These are phyloP conservation scores for Lagodon rhomboides DNA, from an alignment of 2,797 vertebrate species.

Conservation along the genomic window DNA sequence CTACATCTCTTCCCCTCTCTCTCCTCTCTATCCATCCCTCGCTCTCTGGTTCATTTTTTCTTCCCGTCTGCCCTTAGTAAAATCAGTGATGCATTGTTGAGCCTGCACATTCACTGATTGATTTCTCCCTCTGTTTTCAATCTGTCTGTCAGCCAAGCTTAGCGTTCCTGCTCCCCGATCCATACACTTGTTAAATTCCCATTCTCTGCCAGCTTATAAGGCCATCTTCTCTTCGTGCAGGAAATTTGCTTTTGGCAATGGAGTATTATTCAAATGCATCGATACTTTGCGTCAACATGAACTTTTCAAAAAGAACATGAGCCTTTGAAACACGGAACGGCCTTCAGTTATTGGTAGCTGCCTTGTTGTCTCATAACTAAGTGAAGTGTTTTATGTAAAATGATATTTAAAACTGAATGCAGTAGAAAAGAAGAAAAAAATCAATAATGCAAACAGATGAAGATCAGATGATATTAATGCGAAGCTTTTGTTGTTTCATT, in stretches of 20 bases:
- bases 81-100: constrained; percentile 77
- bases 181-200: constrained; percentile 68
- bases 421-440: background rate
- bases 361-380: constrained; percentile 1
- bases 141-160: constrained; percentile 75
- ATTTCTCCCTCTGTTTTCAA: constrained; percentile 78
- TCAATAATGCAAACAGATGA: constrained; percentile 16
- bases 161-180: constrained; percentile 53
- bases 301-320: constrained; percentile 21
- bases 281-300: constrained; percentile 33
- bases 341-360: constrained; percentile 1
- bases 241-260: constrained; percentile 37
- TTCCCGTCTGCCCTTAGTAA: constrained; percentile 54
- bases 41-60: constrained; percentile 46
- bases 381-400: constrained; percentile 17
- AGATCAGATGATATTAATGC: constrained; percentile 23
- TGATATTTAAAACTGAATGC: constrained; percentile 8
- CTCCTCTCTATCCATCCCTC: constrained; percentile 49
- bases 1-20: constrained; percentile 38
- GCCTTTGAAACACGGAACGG: constrained; percentile 7
- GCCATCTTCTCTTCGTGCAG: constrained; percentile 52
- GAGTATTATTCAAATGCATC: constrained; percentile 52
- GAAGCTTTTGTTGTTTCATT: background rate
- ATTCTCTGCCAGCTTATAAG: constrained; percentile 58
- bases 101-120: constrained; percentile 69